Percentiles rank a stretch among this genome's conserved stretches.
Evolutionary conservation across 2,888 invertebrate species (phyloP).

Genomic region (Saturnia pavonia): DNA sequence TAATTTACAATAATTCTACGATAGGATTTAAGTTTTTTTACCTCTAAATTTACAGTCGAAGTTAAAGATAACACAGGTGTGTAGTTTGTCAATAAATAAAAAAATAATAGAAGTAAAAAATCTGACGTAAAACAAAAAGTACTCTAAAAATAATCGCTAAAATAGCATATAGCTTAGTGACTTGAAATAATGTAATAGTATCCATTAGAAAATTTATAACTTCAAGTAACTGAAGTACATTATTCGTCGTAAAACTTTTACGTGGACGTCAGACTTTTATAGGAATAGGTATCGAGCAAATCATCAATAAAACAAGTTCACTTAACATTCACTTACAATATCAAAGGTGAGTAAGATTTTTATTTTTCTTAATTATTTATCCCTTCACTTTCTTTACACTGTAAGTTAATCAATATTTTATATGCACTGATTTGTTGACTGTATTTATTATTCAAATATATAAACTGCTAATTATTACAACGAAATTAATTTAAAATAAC

Average conservation of each 20-base stretch:
- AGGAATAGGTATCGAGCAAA: conserved; percentile 19
- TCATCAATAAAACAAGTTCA: conserved; percentile 23
- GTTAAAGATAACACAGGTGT: too few species aligned
- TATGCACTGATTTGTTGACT: too few species aligned
- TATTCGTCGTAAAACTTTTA: conserved; percentile 41
- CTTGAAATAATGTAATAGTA: conserved; percentile 16
- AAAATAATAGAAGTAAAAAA: too few species aligned
- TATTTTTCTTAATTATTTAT: not conserved
- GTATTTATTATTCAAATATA: too few species aligned
- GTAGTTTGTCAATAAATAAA: too few species aligned
- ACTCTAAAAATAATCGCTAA: not conserved
- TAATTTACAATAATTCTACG: too few species aligned
- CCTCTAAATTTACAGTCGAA: too few species aligned
- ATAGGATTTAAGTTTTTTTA: too few species aligned
- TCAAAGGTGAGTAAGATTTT: not conserved
- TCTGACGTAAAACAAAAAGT: not conserved
- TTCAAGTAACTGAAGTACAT: conserved; percentile 31
- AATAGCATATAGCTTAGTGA: not conserved
- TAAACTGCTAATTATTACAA: too few species aligned
- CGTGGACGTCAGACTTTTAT: conserved; percentile 34
- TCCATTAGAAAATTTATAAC: conserved; percentile 25
- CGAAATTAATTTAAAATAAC: too few species aligned
- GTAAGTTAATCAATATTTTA: not conserved
- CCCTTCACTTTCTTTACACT: not conserved
- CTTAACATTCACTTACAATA: conserved; percentile 5